These are phyloP conservation scores for Pelagia noctiluca DNA, from an alignment of 30 jellyfish, hydroid and myxozoan genomes.

Conservation along the genomic window DNA sequence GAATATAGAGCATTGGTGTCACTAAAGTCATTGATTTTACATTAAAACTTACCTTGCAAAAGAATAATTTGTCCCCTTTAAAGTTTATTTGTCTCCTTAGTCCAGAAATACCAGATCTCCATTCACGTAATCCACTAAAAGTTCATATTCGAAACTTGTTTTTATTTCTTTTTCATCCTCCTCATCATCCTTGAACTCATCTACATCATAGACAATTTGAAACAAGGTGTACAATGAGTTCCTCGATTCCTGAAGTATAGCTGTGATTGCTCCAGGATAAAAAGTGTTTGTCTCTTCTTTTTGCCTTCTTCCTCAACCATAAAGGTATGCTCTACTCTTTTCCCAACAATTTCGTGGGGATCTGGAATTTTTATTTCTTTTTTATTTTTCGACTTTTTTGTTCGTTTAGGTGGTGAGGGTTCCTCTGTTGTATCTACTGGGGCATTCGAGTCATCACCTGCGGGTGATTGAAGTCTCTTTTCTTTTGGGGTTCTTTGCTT, in stretches of 20 bases:
- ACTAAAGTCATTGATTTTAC: too few species aligned
- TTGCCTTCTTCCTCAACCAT: conserved; percentile 14
- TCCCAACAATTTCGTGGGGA: conserved; percentile 15
- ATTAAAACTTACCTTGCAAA: too few species aligned
- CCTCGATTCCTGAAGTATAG: too few species aligned
- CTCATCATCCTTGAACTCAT: background rate
- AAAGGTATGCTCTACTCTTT: conserved; percentile 32
- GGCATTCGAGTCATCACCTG: background rate
- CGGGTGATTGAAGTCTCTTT: background rate
- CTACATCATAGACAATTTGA: too few species aligned
- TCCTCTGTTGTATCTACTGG: too few species aligned
- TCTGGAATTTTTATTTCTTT: conserved; percentile 21
- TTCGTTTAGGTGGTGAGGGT: too few species aligned
- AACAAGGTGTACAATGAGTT: too few species aligned
- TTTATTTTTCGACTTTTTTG: background rate
- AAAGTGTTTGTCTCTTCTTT: background rate
- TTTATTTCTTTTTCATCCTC: conserved; percentile 2
- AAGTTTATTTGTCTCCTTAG: background rate
- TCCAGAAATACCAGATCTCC: conserved; percentile 15
- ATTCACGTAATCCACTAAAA: conserved; percentile 10
- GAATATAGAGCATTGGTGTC: too few species aligned
- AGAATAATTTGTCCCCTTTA: too few species aligned
- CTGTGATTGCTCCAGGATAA: conserved; percentile 12
- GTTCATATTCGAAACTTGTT: conserved; percentile 18
- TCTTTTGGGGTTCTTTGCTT: conserved; percentile 8